Conservation (phyloP, 2,113 vertebrate species). For the Triplophysa siluroides region DNA sequence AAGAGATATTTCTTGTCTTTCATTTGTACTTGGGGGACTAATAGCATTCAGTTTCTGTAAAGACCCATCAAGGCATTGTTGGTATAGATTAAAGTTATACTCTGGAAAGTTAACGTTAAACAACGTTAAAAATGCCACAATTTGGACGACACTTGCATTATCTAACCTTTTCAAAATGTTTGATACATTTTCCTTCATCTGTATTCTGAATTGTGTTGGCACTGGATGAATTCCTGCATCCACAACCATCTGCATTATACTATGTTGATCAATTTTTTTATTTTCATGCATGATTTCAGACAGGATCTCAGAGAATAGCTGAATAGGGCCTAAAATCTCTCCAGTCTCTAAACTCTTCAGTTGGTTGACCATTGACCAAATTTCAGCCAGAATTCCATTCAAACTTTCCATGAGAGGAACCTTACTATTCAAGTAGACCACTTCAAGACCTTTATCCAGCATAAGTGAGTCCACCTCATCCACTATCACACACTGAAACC, state of each 20-base stretch:
- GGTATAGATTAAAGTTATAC: constrained; percentile 48
- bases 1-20: background rate
- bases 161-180: constrained; percentile 21
- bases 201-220: too few relatives aligned
- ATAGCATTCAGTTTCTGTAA: background rate
- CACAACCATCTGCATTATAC: background rate
- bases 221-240: background rate
- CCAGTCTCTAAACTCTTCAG: background rate
- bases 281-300: background rate
- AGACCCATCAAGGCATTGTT: background rate
- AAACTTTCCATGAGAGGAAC: constrained; percentile 1
- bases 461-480: constrained; percentile 53
- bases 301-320: background rate
- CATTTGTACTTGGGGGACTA: too few relatives aligned
- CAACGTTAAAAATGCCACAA: constrained; percentile 42
- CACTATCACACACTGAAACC: constrained; percentile 51
- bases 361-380: background rate
- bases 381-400: background rate
- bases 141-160: background rate
- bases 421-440: constrained; percentile 43
- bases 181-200: constrained; percentile 43
- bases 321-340: background rate
- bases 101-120: constrained; percentile 46
- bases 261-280: background rate
- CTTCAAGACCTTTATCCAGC: constrained; percentile 47